Evolutionary conservation across 2,888 invertebrate species (phyloP).

Genomic region (Cancer borealis): DNA sequence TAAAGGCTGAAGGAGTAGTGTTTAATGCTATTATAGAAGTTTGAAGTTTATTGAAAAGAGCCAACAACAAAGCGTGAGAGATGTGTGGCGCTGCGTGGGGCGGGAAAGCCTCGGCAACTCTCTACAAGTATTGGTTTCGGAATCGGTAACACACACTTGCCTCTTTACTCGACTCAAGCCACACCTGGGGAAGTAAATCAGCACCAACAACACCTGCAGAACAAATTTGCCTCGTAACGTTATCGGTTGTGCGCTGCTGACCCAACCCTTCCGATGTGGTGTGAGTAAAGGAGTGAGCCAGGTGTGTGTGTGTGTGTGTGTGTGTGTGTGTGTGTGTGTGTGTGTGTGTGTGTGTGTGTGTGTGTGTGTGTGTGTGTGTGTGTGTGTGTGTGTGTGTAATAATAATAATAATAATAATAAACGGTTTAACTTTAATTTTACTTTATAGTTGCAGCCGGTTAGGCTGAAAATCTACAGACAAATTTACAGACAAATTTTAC

Average conservation of each 20-base stretch:
- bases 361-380: constrained; percentile 20
- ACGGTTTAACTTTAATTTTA: no score
- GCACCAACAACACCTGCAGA: not conserved
- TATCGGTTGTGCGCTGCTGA: not conserved
- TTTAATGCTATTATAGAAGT: not conserved
- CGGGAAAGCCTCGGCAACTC: not conserved
- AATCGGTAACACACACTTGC: not conserved
- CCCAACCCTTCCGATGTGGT: not conserved
- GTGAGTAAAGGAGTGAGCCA: not conserved
- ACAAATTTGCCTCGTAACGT: not conserved
- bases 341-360: not conserved
- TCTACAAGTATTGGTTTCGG: not conserved
- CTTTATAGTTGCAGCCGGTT: no score
- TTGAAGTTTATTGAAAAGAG: not conserved
- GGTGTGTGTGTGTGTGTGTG: not conserved
- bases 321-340: not conserved
- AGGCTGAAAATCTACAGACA: no score
- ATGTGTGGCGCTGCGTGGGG: not conserved
- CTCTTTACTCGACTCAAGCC: not conserved
- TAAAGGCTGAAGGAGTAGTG: not conserved
- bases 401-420: no score
- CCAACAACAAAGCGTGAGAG: not conserved
- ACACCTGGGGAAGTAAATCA: not conserved
- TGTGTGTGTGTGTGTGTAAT: constrained; percentile 20
- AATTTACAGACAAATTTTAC: no score